These are phyloP conservation scores for Fulica atra DNA, from an alignment of 2,113 vertebrate species.

Conservation along the genomic window DNA sequence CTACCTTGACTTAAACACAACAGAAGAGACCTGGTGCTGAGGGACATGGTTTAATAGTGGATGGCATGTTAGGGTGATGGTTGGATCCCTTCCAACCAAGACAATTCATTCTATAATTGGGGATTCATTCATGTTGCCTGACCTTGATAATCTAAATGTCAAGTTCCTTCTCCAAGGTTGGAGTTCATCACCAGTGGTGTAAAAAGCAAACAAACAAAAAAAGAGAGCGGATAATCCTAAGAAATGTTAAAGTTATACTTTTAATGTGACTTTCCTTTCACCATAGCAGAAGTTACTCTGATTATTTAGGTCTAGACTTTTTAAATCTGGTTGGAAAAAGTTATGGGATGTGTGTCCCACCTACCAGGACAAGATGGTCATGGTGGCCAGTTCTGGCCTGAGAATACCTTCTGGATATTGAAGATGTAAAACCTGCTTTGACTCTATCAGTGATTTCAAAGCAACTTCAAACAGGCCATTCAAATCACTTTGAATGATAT, in stretches of 20 bases:
- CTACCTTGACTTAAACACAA: background rate
- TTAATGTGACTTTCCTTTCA: background rate
- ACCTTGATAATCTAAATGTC: background rate
- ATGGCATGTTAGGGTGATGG: too few species aligned
- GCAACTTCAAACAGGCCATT: background rate
- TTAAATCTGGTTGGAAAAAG: background rate
- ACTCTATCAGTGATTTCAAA: background rate
- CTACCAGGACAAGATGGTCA: background rate
- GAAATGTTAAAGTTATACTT: background rate
- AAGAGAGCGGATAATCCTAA: background rate
- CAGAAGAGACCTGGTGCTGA: background rate
- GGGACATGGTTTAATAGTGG: too few species aligned
- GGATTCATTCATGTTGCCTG: too few species aligned
- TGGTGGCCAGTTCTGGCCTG: background rate
- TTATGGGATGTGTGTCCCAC: background rate
- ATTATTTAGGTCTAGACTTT: background rate
- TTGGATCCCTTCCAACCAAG: too few species aligned
- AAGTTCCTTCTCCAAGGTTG: background rate
- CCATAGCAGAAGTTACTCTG: background rate
- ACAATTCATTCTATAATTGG: too few species aligned
- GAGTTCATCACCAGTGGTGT: background rate
- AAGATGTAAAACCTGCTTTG: background rate
- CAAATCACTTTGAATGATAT: background rate
- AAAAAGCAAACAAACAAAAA: background rate
- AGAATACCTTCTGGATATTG: background rate